These are phyloP conservation scores for Burhinus bistriatus DNA, from an alignment of 2,113 vertebrate species.

Conservation along the genomic window DNA sequence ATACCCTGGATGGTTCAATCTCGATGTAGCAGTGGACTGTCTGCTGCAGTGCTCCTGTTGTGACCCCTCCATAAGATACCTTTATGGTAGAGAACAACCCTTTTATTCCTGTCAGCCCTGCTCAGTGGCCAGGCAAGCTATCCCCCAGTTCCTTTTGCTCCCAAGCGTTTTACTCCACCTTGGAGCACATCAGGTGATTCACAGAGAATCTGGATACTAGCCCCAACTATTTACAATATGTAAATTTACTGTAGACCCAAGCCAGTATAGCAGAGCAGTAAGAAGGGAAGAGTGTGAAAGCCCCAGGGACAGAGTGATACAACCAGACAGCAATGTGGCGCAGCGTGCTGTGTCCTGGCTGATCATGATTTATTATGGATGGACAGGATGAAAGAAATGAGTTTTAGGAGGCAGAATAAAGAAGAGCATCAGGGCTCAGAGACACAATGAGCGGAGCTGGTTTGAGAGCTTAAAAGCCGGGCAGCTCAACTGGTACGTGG, in stretches of 20 bases:
- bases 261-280: not conserved
- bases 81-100: not conserved
- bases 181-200: not conserved
- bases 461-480: not conserved
- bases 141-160: not conserved
- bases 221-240: not conserved
- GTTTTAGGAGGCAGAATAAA: not conserved
- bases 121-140: not conserved
- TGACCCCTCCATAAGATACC: not conserved
- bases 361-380: not conserved
- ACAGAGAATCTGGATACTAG: not conserved
- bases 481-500: not conserved
- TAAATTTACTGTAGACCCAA: not conserved
- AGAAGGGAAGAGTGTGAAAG: not conserved
- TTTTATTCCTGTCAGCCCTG: not conserved
- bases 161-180: not conserved
- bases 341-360: not conserved
- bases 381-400: not conserved
- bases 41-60: not conserved
- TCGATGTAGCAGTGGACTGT: not conserved
- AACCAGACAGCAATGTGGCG: accelerated
- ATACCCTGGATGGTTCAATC: not conserved
- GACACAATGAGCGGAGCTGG: not conserved
- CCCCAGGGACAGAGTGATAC: not conserved
- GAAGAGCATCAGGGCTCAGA: not conserved